Base-by-base conservation (phyloP, 2,888 invertebrate genomes). In the Sicus ferrugineus region DNA sequence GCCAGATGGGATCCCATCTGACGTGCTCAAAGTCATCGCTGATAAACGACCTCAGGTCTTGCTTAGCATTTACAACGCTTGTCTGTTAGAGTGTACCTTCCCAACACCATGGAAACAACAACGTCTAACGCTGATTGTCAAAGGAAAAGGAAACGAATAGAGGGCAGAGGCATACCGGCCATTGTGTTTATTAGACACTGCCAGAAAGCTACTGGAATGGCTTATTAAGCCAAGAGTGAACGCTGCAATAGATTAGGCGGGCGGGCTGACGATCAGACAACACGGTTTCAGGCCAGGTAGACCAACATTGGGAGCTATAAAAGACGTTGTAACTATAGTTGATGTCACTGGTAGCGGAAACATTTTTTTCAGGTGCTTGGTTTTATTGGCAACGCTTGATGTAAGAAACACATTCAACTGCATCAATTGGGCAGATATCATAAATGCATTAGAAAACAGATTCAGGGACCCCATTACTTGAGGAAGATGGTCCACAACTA, bases 161-260 rank as follows among this genome's bases (percentile, higher is more conserved):
- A 56, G 58, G n/a, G 48, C 67, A 42, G 69, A 68, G 21, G 59
- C 71, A 6, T 70, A 70, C 56, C 50, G 69, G 23, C 69, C 69
- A 4, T 58, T 30, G 16, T 67, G 67, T 21, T 30, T 67, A 19
- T 23, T 67, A 9, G 61, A 61, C 50, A 61, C 68, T 3, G 68
- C 61, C 3, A 67, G 69, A 6, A 72, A 72, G 56, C 42, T 70
- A 3, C 23, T 68, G 5, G 69, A 69, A 42, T 56, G 38, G 23
- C 56, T 72, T 1, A 48, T 69, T 6, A 69, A 38, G 48, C 63
- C 71, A 7, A 11, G 67, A 21, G 23, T 70, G 11, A 56, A 21
- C 14, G 34, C 46, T 2, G 68, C 68, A 7, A 62, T 70, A 9
- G 38, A 48, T 4, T 0, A 31, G 19, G 61, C 42, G 1, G 70